phyloP scores from a whole-genome alignment of 2,888 invertebrate genomes.

The Arrhopalites spinosus region DNA sequence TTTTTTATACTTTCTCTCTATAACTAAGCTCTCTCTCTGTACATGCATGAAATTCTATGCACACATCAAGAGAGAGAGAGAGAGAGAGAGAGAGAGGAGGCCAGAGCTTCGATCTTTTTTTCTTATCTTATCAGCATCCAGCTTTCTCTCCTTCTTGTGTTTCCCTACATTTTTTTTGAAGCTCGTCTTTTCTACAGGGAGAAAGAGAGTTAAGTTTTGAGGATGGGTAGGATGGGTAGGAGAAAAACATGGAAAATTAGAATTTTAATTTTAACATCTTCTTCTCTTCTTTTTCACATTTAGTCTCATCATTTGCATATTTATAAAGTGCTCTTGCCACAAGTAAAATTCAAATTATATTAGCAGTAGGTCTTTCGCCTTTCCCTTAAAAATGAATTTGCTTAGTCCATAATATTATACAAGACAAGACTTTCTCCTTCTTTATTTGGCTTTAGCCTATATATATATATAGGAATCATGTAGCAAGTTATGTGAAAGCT shows the following conservation, averaged over 20 bases:
- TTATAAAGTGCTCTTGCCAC: conserved; percentile 8
- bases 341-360: not conserved
- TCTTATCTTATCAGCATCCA: not conserved
- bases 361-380: not conserved
- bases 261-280: conserved; percentile 18
- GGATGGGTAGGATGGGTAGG: not conserved
- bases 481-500: too few species aligned
- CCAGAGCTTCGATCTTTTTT: not conserved
- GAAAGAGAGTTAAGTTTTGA: not conserved
- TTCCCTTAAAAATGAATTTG: not conserved
- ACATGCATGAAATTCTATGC: too few species aligned
- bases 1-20: not conserved
- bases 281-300: conserved; percentile 8
- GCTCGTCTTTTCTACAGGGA: conserved; percentile 3
- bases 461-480: too few species aligned
- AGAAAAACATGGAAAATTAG: conserved; percentile 9
- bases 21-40: not conserved
- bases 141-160: not conserved
- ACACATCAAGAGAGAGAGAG: not conserved
- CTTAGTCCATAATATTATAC: too few species aligned
- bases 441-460: too few species aligned
- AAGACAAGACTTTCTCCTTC: too few species aligned
- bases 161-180: not conserved
- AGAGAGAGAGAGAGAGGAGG: not conserved
- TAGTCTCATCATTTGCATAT: conserved; percentile 9